Evolutionary conservation across 2,888 invertebrate species (phyloP).

Genomic region (Athetis lepigone): DNA sequence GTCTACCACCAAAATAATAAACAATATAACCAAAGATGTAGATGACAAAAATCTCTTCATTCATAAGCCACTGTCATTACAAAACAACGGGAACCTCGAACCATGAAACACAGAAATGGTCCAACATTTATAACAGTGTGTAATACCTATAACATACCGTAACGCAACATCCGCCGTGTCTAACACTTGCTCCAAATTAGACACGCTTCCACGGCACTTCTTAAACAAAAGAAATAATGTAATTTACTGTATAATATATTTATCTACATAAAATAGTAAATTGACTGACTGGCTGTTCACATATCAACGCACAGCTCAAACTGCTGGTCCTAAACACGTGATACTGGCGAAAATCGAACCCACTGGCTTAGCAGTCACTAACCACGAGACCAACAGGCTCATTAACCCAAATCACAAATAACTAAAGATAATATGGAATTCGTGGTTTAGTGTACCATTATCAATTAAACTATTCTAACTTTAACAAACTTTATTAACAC

Average conservation of each 20-base stretch:
- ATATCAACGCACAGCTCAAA: too few relatives aligned
- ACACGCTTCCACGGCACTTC: constrained; percentile 18
- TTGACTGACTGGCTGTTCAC: too few relatives aligned
- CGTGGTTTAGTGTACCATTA: constrained; percentile 2
- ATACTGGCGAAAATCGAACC: too few relatives aligned
- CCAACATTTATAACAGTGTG: constrained; percentile 34
- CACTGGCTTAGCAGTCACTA: too few relatives aligned
- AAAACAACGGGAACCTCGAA: constrained; percentile 27
- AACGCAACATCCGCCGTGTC: constrained; percentile 50
- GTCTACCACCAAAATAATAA: too few relatives aligned
- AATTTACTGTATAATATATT: too few relatives aligned
- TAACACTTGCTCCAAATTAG: constrained; percentile 38
- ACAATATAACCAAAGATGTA: too few relatives aligned
- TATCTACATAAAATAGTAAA: too few relatives aligned
- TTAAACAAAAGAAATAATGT: constrained; percentile 18
- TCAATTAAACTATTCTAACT: background rate
- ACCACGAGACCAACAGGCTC: too few relatives aligned
- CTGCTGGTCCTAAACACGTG: too few relatives aligned
- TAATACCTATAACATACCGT: constrained; percentile 24
- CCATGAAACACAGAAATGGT: constrained; percentile 28
- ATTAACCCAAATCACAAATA: too few relatives aligned
- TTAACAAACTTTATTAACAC: constrained; percentile 40
- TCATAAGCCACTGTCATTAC: constrained; percentile 3
- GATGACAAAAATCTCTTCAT: background rate
- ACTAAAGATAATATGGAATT: too few relatives aligned